Percentiles rank a stretch among this genome's conserved stretches.
Conservation (phyloP, 2,113 vertebrate species). For the Centropristis striata region DNA sequence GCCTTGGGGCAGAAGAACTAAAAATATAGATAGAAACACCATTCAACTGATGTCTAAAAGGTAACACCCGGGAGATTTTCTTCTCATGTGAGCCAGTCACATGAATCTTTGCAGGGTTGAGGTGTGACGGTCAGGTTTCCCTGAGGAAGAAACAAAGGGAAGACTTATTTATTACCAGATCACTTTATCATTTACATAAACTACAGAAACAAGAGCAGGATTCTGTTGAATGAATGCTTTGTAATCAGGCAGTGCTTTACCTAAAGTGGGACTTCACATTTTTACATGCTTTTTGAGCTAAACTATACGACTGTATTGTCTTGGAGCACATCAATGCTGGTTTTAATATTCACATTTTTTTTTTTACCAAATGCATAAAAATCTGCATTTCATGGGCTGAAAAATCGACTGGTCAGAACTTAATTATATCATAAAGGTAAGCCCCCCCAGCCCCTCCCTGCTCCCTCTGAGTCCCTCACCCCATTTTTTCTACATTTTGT, state of each 20-base stretch:
- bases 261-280: neutral
- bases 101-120: slow-evolving; percentile 90
- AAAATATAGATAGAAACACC: slow-evolving; percentile 91
- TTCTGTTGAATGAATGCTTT: neutral
- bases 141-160: slow-evolving; percentile 79
- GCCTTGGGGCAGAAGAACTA: slow-evolving; percentile 85
- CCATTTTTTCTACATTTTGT: no score
- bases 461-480: no score
- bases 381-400: no score
- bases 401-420: no score
- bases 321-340: no score
- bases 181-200: neutral
- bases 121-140: slow-evolving; percentile 87
- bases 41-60: slow-evolving; percentile 97
- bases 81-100: slow-evolving; percentile 96
- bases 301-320: no score
- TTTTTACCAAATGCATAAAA: no score
- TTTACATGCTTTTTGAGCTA: no score
- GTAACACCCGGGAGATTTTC: slow-evolving; percentile 82
- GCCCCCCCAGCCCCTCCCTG: no score
- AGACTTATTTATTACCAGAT: neutral
- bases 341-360: no score
- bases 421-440: no score
- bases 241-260: neutral
- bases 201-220: neutral